Evolutionary conservation across 2,113 vertebrate genomes (phyloP), one percentile per base, ranked within the genome.

Genomic region (Jaculus jaculus): DNA sequence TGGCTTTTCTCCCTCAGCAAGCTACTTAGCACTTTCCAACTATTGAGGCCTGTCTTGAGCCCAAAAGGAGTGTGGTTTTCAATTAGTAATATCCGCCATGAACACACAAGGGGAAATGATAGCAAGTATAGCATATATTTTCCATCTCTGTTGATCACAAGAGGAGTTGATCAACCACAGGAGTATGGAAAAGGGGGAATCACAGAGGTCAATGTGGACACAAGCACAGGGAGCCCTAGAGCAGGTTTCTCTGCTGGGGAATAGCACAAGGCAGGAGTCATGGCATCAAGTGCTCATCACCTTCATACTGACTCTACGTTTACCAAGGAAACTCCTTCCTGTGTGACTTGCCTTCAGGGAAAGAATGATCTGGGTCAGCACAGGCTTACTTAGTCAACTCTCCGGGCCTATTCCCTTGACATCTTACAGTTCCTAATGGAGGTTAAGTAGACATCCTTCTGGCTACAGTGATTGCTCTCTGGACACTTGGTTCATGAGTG

Each of bases 31-130:
- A 54, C 54, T 54, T 54, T 54, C 54, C 15, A 54, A 68, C 34
- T 83, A 68, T 39, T 87, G 81, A 93, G 58, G 18, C 47, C 69
- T 78, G 63, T 60, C 89, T 63, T 42, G 32, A 79, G n/a, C 66
- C 58, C 82, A 87, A 28, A 3, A 37, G 71, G 65, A 92, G 47
- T 73, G 1, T 39, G 30, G 28, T 68, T n/a, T 47, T 74, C 51
- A 69, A n/a, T 79, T 92, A 90, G 37, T 73, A 87, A 93, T 74
- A 60, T 91, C 92, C 87, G 39, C 47, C 85, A n/a, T 63, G n/a
- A 11, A 37, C 26, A 37, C 60, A 7, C 47, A 7, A 37, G 7
- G n/a, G 18, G 47, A 15, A 16, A 6, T 47, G 34, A 79, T 26
- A 51, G 37, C 24, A 82, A 71, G n/a, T 24, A 73, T 2, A 60